Evolutionary conservation across 2,888 invertebrate genomes (phyloP).

Genomic region (Laothoe populi): DNA sequence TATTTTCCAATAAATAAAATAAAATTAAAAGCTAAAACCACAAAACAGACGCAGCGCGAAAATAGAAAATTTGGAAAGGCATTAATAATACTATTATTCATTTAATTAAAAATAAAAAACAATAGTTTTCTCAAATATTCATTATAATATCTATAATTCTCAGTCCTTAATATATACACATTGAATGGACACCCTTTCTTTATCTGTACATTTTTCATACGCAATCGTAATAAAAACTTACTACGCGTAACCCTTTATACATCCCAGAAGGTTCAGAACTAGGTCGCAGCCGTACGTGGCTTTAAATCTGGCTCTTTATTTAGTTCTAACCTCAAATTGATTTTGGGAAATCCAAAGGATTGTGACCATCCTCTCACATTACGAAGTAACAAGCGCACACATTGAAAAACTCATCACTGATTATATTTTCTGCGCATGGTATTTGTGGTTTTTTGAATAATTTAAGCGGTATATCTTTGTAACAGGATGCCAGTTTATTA

Average conservation of each 20-base stretch:
- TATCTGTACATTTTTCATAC: constrained; percentile 20
- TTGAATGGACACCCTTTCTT: constrained; percentile 8
- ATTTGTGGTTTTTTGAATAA: too few species aligned
- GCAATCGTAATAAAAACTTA: constrained; percentile 21
- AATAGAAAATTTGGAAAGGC: not conserved
- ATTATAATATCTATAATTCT: too few species aligned
- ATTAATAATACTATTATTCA: too few species aligned
- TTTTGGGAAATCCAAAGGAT: not conserved
- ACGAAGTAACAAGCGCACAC: not conserved
- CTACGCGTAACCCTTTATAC: constrained; percentile 11
- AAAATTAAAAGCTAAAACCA: not conserved
- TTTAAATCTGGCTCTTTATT: constrained; percentile 9
- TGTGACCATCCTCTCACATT: not conserved
- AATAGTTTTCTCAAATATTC: too few species aligned
- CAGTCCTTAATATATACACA: not conserved
- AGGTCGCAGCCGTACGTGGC: constrained; percentile 7
- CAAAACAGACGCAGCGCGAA: not conserved
- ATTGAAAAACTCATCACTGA: not conserved
- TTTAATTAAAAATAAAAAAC: too few species aligned
- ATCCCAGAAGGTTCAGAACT: not conserved
- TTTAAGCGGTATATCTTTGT: too few species aligned
- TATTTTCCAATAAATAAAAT: not conserved
- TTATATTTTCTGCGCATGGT: not conserved
- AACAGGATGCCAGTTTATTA: too few species aligned
- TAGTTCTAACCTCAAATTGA: not conserved